Base-by-base conservation (phyloP, 2,797 vertebrate genomes). In the Cyprinella venusta region DNA sequence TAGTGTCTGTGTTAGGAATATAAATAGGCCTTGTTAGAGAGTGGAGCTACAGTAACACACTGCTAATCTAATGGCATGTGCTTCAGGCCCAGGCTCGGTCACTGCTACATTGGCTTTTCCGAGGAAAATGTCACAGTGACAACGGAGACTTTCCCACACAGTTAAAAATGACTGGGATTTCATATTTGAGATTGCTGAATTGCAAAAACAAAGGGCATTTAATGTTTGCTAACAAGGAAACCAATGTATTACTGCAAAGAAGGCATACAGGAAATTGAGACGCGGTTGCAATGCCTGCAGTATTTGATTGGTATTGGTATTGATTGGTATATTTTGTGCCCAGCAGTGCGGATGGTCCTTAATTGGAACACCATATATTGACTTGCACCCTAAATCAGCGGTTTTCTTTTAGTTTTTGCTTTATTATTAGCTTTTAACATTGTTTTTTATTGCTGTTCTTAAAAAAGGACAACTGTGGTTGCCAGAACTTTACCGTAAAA, bases 21-120 rank as follows among this genome's bases (percentile, higher is more conserved):
- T 80, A 81, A 67, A 84, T 75, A 79, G 77, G 36, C 24, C 80
- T 76, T 75, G 72, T 83, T 69, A 74, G 36, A 70, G 64, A 48
- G 36, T 30, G 61, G 33, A 69, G 74, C 24, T 79, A 54, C 19
- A 64, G 9, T 65, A 63, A 71, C 56, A 26, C 59, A 13, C 45
- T 38, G 70, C 80, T 74, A 65, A 40, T 48, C 70, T 81, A 81
- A 52, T 74, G 45, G 42, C 45, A 30, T 81, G 59, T 19, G 33
- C 69, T 52, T 16, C 80, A 42, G 33, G 30, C 50, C 10, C 21
- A 71, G 54, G 19, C 54, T 80, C 19, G 13, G 18, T 48, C 61
- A 24, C 24, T 26, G 26, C 13, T 16, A 63, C 59, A 63, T 16
- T 30, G 67, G 38, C 38, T 75, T 30, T 40, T 52, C 19, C 40